These are phyloP conservation scores for Diarsia brunnea DNA, from an alignment of 2,888 invertebrate species.

Conservation along the genomic window DNA sequence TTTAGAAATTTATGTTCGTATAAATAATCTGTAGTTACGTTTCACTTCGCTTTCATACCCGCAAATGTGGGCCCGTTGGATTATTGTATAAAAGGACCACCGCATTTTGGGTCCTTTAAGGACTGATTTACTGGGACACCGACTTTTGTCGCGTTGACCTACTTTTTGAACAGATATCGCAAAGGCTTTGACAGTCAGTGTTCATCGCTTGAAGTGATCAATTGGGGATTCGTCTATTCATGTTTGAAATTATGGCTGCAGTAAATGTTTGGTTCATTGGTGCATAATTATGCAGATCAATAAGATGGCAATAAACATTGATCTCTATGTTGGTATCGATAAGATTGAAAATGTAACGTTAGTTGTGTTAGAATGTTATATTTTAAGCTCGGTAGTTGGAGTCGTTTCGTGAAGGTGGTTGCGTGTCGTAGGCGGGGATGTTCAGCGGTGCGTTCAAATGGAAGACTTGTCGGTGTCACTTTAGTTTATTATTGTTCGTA, in stretches of 20 bases:
- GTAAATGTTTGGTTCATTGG: conserved; percentile 23
- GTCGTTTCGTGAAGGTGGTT: conserved; percentile 61
- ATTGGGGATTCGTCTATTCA: conserved; percentile 56
- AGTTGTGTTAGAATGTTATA: conserved; percentile 22
- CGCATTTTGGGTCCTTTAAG: conserved; percentile 73
- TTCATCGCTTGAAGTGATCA: conserved; percentile 54
- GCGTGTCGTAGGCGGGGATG: conserved; percentile 71
- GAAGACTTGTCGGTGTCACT: conserved; percentile 73
- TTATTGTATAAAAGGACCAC: conserved; percentile 72
- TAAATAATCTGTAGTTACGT: conserved; percentile 78
- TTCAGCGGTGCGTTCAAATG: conserved; percentile 73
- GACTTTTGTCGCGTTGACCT: conserved; percentile 75
- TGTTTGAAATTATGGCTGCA: conserved; percentile 44
- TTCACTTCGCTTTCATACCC: conserved; percentile 71
- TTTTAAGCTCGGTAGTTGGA: conserved; percentile 47
- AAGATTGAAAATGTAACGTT: conserved; percentile 36
- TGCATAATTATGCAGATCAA: conserved; percentile 27
- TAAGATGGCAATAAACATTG: conserved; percentile 5
- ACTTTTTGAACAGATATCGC: conserved; percentile 68
- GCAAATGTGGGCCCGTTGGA: conserved; percentile 72
- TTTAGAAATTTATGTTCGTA: conserved; percentile 75
- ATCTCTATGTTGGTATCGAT: conserved; percentile 15
- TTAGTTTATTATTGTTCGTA: conserved; percentile 67
- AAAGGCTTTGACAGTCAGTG: conserved; percentile 50
- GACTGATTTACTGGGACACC: conserved; percentile 71